phyloP scores from a whole-genome alignment of 2,113 vertebrate genomes.

The Mormyrus iriodes region DNA sequence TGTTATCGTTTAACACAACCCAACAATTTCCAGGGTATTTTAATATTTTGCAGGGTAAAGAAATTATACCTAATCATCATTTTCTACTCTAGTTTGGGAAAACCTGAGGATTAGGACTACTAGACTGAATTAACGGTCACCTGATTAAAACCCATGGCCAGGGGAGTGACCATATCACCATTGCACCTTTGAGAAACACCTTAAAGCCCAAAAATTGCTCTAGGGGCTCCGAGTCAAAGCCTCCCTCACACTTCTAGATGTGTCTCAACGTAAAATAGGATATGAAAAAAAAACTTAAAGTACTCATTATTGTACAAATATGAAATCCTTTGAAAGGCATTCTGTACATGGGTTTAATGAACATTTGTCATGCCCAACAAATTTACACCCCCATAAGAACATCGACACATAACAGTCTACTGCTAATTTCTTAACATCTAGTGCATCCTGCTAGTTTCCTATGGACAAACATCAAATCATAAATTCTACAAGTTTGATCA shows the following conservation, averaged over 20 bases:
- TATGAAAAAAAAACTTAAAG: neutral
- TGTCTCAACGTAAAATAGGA: neutral
- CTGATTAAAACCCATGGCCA: neutral
- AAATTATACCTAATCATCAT: neutral
- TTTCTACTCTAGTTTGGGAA: neutral
- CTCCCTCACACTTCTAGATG: neutral
- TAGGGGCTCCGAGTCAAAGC: neutral
- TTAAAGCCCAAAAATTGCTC: neutral
- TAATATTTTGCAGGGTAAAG: neutral
- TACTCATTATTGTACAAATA: neutral
- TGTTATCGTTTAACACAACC: neutral
- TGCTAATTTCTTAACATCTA: neutral
- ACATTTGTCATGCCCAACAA: too few relatives aligned
- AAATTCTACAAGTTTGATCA: too few relatives aligned
- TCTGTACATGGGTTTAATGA: neutral
- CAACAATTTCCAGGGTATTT: neutral
- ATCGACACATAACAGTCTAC: neutral
- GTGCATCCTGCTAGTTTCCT: neutral
- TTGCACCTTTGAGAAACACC: neutral
- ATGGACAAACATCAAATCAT: too few relatives aligned
- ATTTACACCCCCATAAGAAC: too few relatives aligned
- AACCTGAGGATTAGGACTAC: neutral
- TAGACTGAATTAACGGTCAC: neutral
- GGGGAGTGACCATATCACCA: neutral
- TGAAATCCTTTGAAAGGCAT: neutral